These are phyloP conservation scores for Stichodactyla mertensii DNA, from an alignment of 64 coral and sea anemone species.

Conservation along the genomic window DNA sequence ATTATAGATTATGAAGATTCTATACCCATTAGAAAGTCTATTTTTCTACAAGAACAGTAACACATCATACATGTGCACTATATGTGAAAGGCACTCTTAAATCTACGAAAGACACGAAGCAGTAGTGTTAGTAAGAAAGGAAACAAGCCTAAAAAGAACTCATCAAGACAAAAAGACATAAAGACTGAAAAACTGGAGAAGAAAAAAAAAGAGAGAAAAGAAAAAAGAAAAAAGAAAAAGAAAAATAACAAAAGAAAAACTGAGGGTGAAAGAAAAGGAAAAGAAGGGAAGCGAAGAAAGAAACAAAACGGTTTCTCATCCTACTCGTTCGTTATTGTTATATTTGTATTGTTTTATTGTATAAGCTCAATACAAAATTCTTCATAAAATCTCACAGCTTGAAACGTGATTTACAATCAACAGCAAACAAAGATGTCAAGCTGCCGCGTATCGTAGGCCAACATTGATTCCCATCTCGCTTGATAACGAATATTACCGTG, in stretches of 20 bases:
- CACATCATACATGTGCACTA: no score
- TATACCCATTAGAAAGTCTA: no score
- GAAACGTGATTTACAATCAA: not conserved
- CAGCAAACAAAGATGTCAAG: conserved; percentile 11
- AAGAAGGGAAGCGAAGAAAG: not conserved
- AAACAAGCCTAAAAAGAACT: no score
- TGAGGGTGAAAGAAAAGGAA: not conserved
- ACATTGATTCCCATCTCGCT: not conserved
- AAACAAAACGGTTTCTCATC: not conserved
- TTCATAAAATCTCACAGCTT: conserved; percentile 18
- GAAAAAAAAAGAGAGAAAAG: not conserved
- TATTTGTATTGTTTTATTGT: not conserved
- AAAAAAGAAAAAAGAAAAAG: not conserved
- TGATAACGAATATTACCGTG: not conserved
- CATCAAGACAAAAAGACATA: no score
- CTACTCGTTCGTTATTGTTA: not conserved
- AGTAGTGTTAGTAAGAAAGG: no score
- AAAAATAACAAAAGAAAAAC: not conserved
- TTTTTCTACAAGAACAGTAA: no score
- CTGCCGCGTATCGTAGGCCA: not conserved
- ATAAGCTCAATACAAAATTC: not conserved
- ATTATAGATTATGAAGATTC: no score
- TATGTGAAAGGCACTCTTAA: no score
- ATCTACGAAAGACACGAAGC: no score
- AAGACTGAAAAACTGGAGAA: no score